phyloP scores from a whole-genome alignment of 1,140 invertebrate species.

The Apis dorsata region DNA sequence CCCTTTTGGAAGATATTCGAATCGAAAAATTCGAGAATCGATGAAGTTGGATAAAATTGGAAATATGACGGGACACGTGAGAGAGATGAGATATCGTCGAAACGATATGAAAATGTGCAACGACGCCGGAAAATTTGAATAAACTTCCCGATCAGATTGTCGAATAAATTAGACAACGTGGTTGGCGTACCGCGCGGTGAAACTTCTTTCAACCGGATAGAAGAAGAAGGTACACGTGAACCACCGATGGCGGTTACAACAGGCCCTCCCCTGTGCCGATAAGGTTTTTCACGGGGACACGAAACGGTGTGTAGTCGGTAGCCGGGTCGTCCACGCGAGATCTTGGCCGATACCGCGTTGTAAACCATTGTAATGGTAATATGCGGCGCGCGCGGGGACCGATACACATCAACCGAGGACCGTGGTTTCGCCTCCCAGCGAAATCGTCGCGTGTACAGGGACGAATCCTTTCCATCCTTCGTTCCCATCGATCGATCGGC shows the following conservation, averaged over 20 bases:
- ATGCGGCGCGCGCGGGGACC: conserved; percentile 50
- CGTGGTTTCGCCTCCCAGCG: not conserved
- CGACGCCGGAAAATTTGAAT: not conserved
- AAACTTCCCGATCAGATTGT: not conserved
- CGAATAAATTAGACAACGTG: conserved; percentile 2
- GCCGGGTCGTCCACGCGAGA: conserved; percentile 58
- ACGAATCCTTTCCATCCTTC: not conserved
- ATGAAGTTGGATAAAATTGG: too few species aligned
- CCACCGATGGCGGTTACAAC: not conserved
- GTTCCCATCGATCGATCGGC: not conserved
- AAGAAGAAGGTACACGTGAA: not conserved
- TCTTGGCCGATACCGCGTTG: conserved; percentile 66
- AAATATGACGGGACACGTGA: too few species aligned
- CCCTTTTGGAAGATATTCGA: too few species aligned
- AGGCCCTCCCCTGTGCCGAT: not conserved
- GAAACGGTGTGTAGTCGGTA: conserved; percentile 36
- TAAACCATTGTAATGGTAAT: conserved; percentile 75
- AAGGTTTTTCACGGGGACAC: conserved; percentile 30
- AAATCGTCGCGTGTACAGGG: conserved; percentile 29
- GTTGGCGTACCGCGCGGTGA: not conserved
- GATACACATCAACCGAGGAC: conserved; percentile 50
- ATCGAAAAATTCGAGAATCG: not conserved
- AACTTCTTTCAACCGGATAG: not conserved
- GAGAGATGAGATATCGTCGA: not conserved
- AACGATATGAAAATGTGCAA: not conserved